phyloP scores from a whole-genome alignment of 2,888 invertebrate genomes.

The Drosophila pseudotakahashii region DNA sequence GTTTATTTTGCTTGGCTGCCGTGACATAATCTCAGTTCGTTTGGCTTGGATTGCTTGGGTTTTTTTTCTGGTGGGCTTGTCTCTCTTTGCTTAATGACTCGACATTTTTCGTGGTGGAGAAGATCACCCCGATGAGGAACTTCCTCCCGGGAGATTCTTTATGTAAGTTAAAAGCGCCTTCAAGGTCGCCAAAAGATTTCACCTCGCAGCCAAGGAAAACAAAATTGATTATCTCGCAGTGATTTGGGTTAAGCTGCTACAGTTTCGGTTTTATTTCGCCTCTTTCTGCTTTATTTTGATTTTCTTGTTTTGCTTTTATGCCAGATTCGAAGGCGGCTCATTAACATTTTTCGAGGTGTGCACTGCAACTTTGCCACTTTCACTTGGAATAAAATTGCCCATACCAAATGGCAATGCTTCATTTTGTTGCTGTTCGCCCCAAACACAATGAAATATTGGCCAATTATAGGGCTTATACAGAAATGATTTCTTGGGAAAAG shows the following conservation, averaged over 20 bases:
- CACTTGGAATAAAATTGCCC: conserved; percentile 73
- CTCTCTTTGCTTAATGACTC: conserved; percentile 57
- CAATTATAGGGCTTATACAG: conserved; percentile 62
- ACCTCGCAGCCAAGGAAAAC: conserved; percentile 36
- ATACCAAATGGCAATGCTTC: conserved; percentile 63
- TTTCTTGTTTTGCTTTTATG: conserved; percentile 35
- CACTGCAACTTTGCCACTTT: conserved; percentile 78
- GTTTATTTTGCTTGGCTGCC: conserved; percentile 32
- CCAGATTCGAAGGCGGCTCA: conserved; percentile 56
- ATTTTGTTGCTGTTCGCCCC: conserved; percentile 26
- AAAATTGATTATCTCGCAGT: conserved; percentile 49
- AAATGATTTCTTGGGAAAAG: conserved; percentile 60
- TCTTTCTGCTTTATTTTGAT: conserved; percentile 37
- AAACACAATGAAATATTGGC: conserved; percentile 65
- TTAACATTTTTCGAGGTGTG: conserved; percentile 75
- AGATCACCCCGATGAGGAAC: conserved; percentile 30
- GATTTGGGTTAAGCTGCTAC: conserved; percentile 65
- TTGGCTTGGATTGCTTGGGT: conserved; percentile 29
- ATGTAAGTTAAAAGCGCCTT: conserved; percentile 41
- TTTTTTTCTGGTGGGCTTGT: conserved; percentile 1
- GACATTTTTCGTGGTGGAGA: conserved; percentile 35
- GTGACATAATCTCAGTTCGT: conserved; percentile 65
- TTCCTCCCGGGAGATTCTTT: conserved; percentile 39
- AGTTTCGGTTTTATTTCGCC: conserved; percentile 51
- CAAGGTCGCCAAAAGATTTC: conserved; percentile 67